Base-by-base conservation (phyloP, 2,113 vertebrate species). In the Paracanthobrama guichenoti region DNA sequence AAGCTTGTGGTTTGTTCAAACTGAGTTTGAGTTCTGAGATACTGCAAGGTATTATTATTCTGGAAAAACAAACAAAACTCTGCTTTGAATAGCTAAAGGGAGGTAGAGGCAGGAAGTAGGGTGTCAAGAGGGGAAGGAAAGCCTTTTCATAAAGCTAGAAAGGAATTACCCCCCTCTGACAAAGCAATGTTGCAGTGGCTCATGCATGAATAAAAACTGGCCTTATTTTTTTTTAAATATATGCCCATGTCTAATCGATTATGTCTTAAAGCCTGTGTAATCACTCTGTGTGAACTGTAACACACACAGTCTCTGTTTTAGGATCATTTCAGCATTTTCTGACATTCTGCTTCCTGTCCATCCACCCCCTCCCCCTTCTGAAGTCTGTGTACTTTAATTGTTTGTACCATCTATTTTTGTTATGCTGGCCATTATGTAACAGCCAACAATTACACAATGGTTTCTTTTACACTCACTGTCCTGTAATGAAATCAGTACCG, bases 381-480 rank as follows among this genome's bases (percentile, higher is more conserved):
- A 64, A 78, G 83, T 75, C 89, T 64, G 31, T 84, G 90, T 88
- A 88, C 90, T 88, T 89, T 90, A 90, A 82, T 88, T 86, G 85
- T 83, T 81, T 88, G 6, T 82, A 86, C 81, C 79, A 83, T 86
- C 83, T 86, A 59, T 88, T 86, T 86, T 42, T 66, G 74, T 85
- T 31, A 62, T 69, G 64, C 71, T 88, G 31, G 72, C 85, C 67
- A 39, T 88, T 87, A 90, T 89, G 81, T 93, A 93, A 93, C 88
- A 71, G 86, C 71, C 84, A 87, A 89, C 87, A 91, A 91, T 93
- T 91, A 92, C 89, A 93, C 91, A 93, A 91, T 88, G 78, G 89
- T 87, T 83, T 85, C 64, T 83, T 90, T 91, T 90, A 85, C 89
- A 57, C 83, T 7, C 44, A 67, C 10, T 73, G 22, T 24, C 39